Evolutionary conservation across 64 coral and sea anemone species (phyloP), one percentile per base, ranked within the genome.

Genomic region (Trachythela sp.): DNA sequence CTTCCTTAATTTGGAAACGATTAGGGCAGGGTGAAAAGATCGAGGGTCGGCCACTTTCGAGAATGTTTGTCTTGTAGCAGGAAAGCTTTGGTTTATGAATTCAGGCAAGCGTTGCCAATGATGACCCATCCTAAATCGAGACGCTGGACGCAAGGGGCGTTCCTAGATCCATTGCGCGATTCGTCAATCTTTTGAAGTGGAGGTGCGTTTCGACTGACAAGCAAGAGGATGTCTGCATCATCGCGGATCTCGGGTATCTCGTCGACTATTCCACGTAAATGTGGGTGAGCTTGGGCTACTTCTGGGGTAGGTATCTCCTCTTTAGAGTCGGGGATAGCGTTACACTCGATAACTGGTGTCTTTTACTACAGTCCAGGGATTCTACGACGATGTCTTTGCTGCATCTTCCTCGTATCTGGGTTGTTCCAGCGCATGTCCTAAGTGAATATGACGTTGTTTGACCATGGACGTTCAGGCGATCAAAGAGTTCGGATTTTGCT

Each of bases 321-420:
- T 77, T 18, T 3, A 4, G 71, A 77, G 71, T 77, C 71, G 3
- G 71, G 71, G 3, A 77, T 70, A 70, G 3, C 71, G 32, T 77
- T 38, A 35, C 71, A 39, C 54, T 92, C 87, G 0, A 90, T 1
- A 92, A 70, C 13, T 30, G 0, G 5, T 95, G 17, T 42, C 13
- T 75, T 0, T 18, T 31, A 13, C 29, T 18, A 8, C 50, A 17
- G 18, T 90, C 88, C 0, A 88, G 38, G 14, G 89, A 94, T 71
- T 94, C 86, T 0, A 94, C 84, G 24, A 91, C 36, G 0, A 94
- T 80, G 56, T 87, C 77, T 10, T 86, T 52, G n/a, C 86, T 89
- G 24, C 86, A 45, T 70, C 93, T 94, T 26, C 93, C 87, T 13
- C 58, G 72, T 13, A 64, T 51, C 7, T 88, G 58, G 26, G 22